Conservation (phyloP, 2,113 vertebrate species). For the Syngnathus floridae region DNA sequence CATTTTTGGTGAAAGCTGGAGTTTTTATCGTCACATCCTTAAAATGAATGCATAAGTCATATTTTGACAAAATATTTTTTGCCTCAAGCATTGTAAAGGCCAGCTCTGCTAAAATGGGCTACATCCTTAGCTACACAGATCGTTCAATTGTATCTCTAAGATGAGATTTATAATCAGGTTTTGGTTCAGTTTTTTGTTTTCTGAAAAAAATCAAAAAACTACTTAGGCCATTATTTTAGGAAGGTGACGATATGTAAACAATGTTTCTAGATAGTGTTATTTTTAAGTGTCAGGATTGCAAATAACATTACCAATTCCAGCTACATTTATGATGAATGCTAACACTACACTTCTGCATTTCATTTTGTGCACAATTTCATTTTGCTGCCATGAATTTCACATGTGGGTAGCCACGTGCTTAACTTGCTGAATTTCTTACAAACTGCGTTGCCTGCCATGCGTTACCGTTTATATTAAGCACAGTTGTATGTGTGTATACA, state of each 20-base stretch:
- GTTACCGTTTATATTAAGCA: constrained; percentile 15
- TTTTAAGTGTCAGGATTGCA: not conserved
- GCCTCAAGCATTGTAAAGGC: too few relatives aligned
- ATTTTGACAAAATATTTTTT: too few relatives aligned
- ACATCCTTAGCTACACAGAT: too few relatives aligned
- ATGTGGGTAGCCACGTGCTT: constrained; percentile 25
- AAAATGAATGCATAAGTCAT: too few relatives aligned
- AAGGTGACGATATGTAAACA: not conserved
- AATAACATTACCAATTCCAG: not conserved
- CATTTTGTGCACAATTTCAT: constrained; percentile 25
- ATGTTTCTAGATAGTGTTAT: not conserved
- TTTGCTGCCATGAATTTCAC: constrained; percentile 36
- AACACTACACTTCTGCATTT: constrained; percentile 3
- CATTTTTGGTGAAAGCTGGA: not conserved
- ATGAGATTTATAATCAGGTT: too few relatives aligned
- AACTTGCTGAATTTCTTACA: constrained; percentile 34
- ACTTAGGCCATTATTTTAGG: too few relatives aligned
- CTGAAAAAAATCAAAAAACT: too few relatives aligned
- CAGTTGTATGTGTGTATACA: constrained; percentile 13
- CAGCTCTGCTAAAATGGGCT: too few relatives aligned
- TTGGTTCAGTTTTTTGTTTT: too few relatives aligned
- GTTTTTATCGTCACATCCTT: not conserved
- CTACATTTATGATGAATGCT: not conserved
- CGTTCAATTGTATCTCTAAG: too few relatives aligned
- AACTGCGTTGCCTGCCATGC: constrained; percentile 37